Evolutionary conservation across 1,140 invertebrate species (phyloP).

Genomic region (Ladona fulva): DNA sequence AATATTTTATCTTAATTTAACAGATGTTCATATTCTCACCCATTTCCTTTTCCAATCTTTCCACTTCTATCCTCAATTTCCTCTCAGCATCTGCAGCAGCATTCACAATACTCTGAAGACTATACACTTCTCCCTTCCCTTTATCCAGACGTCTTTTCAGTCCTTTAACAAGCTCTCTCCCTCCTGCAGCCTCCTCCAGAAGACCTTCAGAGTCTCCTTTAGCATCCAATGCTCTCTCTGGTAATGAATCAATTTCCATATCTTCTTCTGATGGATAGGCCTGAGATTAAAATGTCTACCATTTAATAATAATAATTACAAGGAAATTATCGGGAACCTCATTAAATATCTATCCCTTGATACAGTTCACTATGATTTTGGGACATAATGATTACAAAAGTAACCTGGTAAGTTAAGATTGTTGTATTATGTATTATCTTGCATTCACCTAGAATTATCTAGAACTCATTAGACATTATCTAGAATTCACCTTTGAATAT

Average conservation of each 20-base stretch:
- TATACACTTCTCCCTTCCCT: neutral
- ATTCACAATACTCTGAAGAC: neutral
- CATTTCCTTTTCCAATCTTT: neutral
- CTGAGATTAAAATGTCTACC: neutral
- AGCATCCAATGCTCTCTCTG: neutral
- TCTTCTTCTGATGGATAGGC: neutral
- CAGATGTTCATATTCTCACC: neutral
- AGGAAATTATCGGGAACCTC: too few relatives aligned
- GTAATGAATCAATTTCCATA: neutral
- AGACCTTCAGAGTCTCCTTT: neutral
- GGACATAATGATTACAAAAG: too few relatives aligned
- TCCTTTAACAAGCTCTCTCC: neutral
- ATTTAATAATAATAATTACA: too few relatives aligned
- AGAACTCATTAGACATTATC: too few relatives aligned
- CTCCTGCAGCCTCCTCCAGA: neutral
- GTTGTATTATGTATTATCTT: too few relatives aligned
- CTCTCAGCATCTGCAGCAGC: neutral
- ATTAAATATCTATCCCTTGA: too few relatives aligned
- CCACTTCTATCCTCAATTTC: neutral
- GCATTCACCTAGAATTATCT: too few relatives aligned
- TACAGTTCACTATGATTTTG: too few relatives aligned
- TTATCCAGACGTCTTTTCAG: neutral
- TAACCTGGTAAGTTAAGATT: too few relatives aligned
- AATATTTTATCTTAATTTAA: neutral
- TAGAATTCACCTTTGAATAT: slow-evolving; percentile 40